Percentiles rank a stretch among this genome's conserved stretches.
Evolutionary conservation across 2,113 vertebrate genomes (phyloP).

Genomic region (Notiomystis cincta): DNA sequence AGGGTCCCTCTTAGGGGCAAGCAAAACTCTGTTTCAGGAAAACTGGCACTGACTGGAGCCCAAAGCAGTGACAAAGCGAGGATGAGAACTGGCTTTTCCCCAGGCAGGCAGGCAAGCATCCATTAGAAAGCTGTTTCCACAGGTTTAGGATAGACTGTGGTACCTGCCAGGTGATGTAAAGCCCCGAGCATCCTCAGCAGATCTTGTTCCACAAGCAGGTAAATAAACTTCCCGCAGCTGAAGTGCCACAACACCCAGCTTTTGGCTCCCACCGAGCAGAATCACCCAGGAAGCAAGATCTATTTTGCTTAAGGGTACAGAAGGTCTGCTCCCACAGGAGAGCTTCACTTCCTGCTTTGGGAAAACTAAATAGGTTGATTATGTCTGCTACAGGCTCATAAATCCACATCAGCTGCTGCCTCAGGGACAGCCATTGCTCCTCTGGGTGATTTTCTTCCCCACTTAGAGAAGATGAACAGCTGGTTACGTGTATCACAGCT

Average conservation of each 20-base stretch:
- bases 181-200: not conserved
- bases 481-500: not conserved
- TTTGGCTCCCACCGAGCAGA: not conserved
- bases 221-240: not conserved
- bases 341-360: not conserved
- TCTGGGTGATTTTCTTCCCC: not conserved
- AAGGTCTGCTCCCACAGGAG: not conserved
- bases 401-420: constrained; percentile 14
- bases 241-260: not conserved
- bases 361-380: constrained; percentile 23
- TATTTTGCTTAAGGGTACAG: not conserved
- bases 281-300: not conserved
- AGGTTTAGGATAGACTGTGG: not conserved
- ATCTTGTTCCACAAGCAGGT: not conserved
- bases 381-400: constrained; percentile 11
- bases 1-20: not conserved
- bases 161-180: not conserved
- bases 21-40: not conserved
- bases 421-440: constrained; percentile 20
- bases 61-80: not conserved
- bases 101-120: not conserved
- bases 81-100: not conserved
- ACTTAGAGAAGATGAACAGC: constrained; percentile 35
- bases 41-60: not conserved
- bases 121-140: not conserved